Evolutionary conservation across 2,888 invertebrate genomes (phyloP).

Genomic region (Nemurella pictetii): DNA sequence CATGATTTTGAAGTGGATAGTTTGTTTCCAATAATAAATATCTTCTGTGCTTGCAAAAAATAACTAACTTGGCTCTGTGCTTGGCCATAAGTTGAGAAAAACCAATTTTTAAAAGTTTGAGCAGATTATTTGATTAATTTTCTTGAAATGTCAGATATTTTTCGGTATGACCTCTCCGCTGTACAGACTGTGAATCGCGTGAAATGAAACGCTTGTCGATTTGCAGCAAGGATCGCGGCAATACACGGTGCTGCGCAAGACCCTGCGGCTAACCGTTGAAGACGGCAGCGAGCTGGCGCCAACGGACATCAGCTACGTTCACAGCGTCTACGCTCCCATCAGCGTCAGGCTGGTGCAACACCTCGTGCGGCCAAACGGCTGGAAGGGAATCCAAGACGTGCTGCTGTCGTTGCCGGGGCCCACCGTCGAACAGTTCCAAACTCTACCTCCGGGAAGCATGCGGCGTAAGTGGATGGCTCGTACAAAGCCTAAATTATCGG

Average conservation of each 20-base stretch:
- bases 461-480: slow-evolving; percentile 44
- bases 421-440: slow-evolving; percentile 54
- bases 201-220: too few species aligned
- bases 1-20: too few species aligned
- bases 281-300: slow-evolving; percentile 82
- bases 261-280: slow-evolving; percentile 83
- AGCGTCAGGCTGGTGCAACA: slow-evolving; percentile 85
- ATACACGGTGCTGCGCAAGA: slow-evolving; percentile 75
- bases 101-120: too few species aligned
- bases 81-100: too few species aligned
- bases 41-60: too few species aligned
- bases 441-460: slow-evolving; percentile 50
- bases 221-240: slow-evolving; percentile 55
- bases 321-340: slow-evolving; percentile 91
- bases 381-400: slow-evolving; percentile 77
- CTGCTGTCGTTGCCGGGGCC: slow-evolving; percentile 82
- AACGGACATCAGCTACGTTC: slow-evolving; percentile 88
- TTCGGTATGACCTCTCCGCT: too few species aligned
- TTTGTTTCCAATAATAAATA: too few species aligned
- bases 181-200: too few species aligned
- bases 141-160: too few species aligned
- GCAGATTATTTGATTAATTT: too few species aligned
- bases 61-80: too few species aligned
- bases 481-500: not conserved
- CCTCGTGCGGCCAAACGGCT: slow-evolving; percentile 60